These are phyloP conservation scores for Encarsia formosa DNA, from an alignment of 2,888 invertebrate genomes.

Conservation along the genomic window DNA sequence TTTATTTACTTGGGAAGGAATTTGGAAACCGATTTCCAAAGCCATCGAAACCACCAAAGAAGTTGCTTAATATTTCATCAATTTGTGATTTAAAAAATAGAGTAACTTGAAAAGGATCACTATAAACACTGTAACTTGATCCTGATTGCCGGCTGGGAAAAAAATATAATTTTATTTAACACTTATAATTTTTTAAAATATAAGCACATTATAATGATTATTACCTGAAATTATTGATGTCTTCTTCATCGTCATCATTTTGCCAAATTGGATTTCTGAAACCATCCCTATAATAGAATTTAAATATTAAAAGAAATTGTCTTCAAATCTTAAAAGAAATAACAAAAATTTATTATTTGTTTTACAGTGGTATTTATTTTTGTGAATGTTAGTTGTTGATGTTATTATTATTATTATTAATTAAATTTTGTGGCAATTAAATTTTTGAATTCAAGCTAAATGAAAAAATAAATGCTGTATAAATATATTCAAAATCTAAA, in stretches of 20 bases:
- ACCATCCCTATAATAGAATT: slow-evolving; percentile 34
- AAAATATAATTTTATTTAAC: neutral
- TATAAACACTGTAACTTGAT: slow-evolving; percentile 55
- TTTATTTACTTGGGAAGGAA: slow-evolving; percentile 8
- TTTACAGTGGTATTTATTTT: no score
- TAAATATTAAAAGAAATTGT: no score
- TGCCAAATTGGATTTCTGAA: slow-evolving; percentile 48
- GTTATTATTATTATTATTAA: no score
- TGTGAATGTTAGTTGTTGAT: no score
- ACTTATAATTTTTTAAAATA: neutral
- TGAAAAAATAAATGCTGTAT: no score
- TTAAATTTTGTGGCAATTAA: no score
- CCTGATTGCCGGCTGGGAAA: slow-evolving; percentile 8
- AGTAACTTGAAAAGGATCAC: slow-evolving; percentile 60
- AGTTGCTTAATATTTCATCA: slow-evolving; percentile 55
- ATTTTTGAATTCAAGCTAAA: no score
- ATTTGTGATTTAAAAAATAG: slow-evolving; percentile 61
- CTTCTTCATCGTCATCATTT: slow-evolving; percentile 42
- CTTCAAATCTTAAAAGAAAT: slow-evolving; percentile 10
- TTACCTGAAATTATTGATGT: slow-evolving; percentile 42
- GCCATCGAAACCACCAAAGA: slow-evolving; percentile 42
- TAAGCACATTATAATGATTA: neutral
- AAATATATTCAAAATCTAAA: no score
- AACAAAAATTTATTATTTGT: neutral
- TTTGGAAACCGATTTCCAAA: slow-evolving; percentile 18